Percentiles rank a stretch among this genome's conserved stretches.
Evolutionary conservation across 2,888 invertebrate species (phyloP).

Genomic region (Bombylius major): DNA sequence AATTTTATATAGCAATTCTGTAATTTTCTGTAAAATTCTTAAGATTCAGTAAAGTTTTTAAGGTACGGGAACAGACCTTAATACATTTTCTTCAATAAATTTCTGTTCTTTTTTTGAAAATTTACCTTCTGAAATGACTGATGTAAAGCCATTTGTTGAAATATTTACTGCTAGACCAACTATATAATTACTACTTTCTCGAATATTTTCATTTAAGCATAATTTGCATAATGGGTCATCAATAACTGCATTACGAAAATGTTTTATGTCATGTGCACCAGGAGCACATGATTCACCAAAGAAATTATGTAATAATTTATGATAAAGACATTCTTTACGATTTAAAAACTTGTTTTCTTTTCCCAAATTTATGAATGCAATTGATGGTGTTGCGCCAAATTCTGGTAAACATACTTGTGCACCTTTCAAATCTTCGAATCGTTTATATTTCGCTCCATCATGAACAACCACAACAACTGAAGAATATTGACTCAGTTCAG

Average conservation of each 20-base stretch:
- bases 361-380: slow-evolving; percentile 46
- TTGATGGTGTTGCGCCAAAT: slow-evolving; percentile 51
- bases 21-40: too few relatives aligned
- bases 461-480: slow-evolving; percentile 45
- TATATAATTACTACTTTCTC: not conserved
- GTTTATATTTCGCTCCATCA: slow-evolving; percentile 32
- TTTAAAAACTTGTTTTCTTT: slow-evolving; percentile 38
- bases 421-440: slow-evolving; percentile 43
- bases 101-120: not conserved
- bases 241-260: slow-evolving; percentile 27
- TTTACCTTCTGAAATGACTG: not conserved
- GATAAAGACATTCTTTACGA: slow-evolving; percentile 44
- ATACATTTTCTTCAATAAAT: not conserved
- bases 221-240: slow-evolving; percentile 22
- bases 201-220: slow-evolving; percentile 15
- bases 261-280: slow-evolving; percentile 41
- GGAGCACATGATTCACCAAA: slow-evolving; percentile 49
- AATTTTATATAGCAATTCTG: too few relatives aligned
- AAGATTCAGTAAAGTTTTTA: too few relatives aligned
- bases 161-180: not conserved
- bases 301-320: slow-evolving; percentile 41
- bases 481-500: slow-evolving; percentile 36
- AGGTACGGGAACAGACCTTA: too few relatives aligned
- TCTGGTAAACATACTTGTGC: slow-evolving; percentile 53
- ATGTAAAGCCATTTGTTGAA: not conserved